Evolutionary conservation across 2,888 invertebrate species (phyloP), one percentile per base, ranked within the genome.

Genomic region (Apodemia duryi): DNA sequence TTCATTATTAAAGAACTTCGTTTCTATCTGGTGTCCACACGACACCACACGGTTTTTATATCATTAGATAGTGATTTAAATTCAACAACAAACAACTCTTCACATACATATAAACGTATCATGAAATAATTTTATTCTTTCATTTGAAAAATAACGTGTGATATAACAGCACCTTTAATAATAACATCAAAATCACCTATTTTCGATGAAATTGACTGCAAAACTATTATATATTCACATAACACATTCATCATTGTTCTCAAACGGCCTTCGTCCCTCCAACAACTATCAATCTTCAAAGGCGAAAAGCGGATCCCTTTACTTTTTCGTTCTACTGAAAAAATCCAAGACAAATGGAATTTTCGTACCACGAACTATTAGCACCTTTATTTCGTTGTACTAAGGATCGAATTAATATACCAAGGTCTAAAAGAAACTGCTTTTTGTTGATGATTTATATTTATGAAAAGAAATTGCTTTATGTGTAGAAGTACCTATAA

Each of bases 241-340:
- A 52, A 52, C 52, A 52, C 52, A 52, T 52, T 21, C 28, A 52
- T 52, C 52, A 52, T 52, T 52, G 52, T 52, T 52, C 9, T 52
- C n/a, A 52, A 52, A 52, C 7, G 52, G 52, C 52, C n/a, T 52
- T 52, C 49, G 21, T 28, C 52, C 52, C n/a, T 9, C 52, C 9
- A 52, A 5, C 52, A 28, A 52, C 52, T 52, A 52, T 52, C 52
- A 52, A 52, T 52, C 52, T 52, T 52, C 21, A 21, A 52, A 52
- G 21, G 52, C 52, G 52, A 21, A 52, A 52, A 52, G 52, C 52
- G 52, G 21, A 52, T 52, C 52, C 52, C 28, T 52, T 52, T 28
- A 54, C 54, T 54, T 54, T 54, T 54, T 54, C 54, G 10, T 54
- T 54, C 29, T 10, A 7, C 54, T 29, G 54, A 54, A 54, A 54